phyloP scores from a whole-genome alignment of 2,113 vertebrate genomes.

The Coptodon rendalli region DNA sequence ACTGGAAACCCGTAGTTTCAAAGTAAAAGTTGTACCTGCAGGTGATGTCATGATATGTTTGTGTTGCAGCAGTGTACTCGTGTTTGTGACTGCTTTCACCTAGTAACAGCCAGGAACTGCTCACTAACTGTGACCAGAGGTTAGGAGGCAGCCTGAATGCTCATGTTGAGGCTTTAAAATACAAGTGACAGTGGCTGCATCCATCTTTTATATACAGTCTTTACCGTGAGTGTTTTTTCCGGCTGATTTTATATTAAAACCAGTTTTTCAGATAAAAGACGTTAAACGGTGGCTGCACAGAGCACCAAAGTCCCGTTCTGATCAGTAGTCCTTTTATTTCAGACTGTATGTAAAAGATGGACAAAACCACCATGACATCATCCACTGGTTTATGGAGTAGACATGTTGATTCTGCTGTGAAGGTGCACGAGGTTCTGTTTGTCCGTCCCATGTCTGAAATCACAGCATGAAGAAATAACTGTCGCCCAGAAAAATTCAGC shows the following conservation, averaged over 20 bases:
- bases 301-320: not conserved
- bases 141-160: not conserved
- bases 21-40: not conserved
- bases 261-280: not conserved
- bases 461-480: not conserved
- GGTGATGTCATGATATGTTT: not conserved
- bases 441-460: not conserved
- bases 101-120: rapidly evolving
- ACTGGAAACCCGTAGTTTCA: not conserved
- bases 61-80: not conserved
- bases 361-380: not conserved
- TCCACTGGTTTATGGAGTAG: not conserved
- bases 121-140: not conserved
- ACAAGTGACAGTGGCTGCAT: not conserved
- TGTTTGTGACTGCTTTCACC: not conserved
- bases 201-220: not conserved
- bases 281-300: not conserved
- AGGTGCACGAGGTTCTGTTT: not conserved
- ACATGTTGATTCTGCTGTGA: not conserved
- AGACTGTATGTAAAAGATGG: not conserved
- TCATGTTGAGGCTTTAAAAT: not conserved
- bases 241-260: not conserved
- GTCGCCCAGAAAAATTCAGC: not conserved
- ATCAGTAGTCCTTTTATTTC: not conserved
- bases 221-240: rapidly evolving